A percentile compares a stretch with the other conserved stretches of the same genome.
Conservation (phyloP, 2,888 invertebrate species). For the Drosophila mulleri region DNA sequence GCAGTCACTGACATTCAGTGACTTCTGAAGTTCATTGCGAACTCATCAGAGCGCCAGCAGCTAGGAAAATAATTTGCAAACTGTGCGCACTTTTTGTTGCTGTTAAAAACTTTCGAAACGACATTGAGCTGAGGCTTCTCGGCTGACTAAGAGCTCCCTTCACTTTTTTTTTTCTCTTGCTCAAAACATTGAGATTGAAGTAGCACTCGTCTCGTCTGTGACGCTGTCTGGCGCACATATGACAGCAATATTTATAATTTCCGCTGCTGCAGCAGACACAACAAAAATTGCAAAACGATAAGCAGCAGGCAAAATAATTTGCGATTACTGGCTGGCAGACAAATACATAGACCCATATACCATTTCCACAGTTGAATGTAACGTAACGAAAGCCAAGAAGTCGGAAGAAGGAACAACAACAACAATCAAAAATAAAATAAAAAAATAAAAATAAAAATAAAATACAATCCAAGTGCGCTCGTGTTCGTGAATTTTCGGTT, state of each 20-base stretch:
- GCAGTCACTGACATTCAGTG: conserved; percentile 56
- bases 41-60: conserved; percentile 39
- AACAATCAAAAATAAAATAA: conserved; percentile 3
- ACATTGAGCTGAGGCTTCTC: conserved; percentile 49
- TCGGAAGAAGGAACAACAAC: conserved; percentile 47
- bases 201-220: conserved; percentile 22
- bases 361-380: conserved; percentile 55
- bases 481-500: conserved; percentile 83
- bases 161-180: conserved; percentile 3
- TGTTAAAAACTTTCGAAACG: conserved; percentile 54
- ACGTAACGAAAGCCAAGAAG: conserved; percentile 65
- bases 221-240: conserved; percentile 68
- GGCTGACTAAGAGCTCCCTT: conserved; percentile 22
- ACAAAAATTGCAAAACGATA: conserved; percentile 33
- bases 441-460: conserved; percentile 13
- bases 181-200: conserved; percentile 53
- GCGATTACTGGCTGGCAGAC: conserved; percentile 66
- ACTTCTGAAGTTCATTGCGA: conserved; percentile 60
- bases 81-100: conserved; percentile 29
- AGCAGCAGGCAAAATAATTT: conserved; percentile 64
- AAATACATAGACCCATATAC: conserved; percentile 45
- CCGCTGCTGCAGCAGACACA: conserved; percentile 69
- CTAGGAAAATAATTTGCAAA: conserved; percentile 64
- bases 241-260: conserved; percentile 78
- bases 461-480: conserved; percentile 76